These are phyloP conservation scores for Arrhamphus sclerolepis DNA, from an alignment of 2,797 vertebrate species.

Conservation along the genomic window DNA sequence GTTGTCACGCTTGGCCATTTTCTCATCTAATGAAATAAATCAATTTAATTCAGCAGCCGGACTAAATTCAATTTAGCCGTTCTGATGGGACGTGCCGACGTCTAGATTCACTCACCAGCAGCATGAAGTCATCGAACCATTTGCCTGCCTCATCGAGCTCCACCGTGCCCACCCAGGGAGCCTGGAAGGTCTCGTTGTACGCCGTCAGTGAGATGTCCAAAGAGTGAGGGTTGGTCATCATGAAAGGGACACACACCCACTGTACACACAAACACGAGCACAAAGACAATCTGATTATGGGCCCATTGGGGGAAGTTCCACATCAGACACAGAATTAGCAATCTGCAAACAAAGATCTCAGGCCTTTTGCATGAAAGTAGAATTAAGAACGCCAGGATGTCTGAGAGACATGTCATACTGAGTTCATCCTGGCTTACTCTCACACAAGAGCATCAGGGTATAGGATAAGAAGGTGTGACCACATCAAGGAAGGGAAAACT, in stretches of 20 bases:
- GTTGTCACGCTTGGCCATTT: slow-evolving; percentile 19
- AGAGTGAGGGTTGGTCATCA: slow-evolving; percentile 80
- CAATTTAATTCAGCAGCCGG: not conserved
- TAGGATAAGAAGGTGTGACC: no score
- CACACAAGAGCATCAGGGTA: no score
- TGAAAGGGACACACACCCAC: slow-evolving; percentile 83
- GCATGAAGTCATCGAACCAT: slow-evolving; percentile 84
- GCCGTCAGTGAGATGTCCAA: slow-evolving; percentile 82
- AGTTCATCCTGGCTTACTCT: no score
- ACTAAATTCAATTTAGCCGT: slow-evolving; percentile 10
- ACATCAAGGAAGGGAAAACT: no score
- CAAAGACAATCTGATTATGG: slow-evolving; percentile 30
- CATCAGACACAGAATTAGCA: no score
- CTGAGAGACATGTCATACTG: no score
- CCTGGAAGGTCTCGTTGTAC: slow-evolving; percentile 78
- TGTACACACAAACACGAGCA: slow-evolving; percentile 52
- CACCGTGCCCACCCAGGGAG: slow-evolving; percentile 83
- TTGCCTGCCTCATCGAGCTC: slow-evolving; percentile 75
- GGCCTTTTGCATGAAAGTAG: no score
- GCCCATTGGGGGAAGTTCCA: slow-evolving; percentile 5
- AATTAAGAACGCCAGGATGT: no score
- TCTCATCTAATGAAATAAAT: slow-evolving; percentile 7
- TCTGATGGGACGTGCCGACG: slow-evolving; percentile 2
- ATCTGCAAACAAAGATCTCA: no score
- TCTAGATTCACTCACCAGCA: slow-evolving; percentile 72